Conservation (phyloP, 2,888 invertebrate species). For the Cryptocephalus primarius region DNA sequence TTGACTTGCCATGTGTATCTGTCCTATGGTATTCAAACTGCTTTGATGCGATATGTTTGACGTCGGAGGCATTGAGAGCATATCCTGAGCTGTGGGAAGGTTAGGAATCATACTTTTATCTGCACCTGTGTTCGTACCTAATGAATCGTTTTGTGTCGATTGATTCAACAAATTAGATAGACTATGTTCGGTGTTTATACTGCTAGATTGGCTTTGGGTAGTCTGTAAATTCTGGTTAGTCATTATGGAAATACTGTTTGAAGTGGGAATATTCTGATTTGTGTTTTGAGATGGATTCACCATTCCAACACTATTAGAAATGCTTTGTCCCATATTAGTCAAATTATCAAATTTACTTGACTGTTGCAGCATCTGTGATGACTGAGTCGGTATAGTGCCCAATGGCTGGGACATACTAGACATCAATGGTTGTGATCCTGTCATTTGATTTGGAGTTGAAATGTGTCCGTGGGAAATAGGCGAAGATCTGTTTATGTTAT, state of each 20-base stretch:
- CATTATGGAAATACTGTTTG: neutral
- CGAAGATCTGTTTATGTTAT: conserved; percentile 10
- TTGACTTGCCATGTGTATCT: neutral
- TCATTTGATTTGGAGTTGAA: conserved; percentile 11
- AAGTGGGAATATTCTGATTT: conserved; percentile 5
- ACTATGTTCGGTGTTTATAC: neutral
- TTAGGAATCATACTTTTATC: no score
- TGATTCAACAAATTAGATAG: neutral
- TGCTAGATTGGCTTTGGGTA: neutral
- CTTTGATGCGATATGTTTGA: neutral
- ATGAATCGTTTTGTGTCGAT: conserved; percentile 4
- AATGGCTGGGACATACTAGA: conserved; percentile 12
- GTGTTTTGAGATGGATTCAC: conserved; percentile 1
- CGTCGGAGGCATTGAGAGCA: neutral
- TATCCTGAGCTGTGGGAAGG: neutral
- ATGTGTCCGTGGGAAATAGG: conserved; percentile 8
- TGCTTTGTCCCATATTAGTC: conserved; percentile 3
- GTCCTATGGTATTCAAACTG: neutral
- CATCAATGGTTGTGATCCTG: conserved; percentile 10
- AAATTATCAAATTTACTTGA: conserved; percentile 2
- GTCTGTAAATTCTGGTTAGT: no score
- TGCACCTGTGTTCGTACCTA: neutral
- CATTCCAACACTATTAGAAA: no score
- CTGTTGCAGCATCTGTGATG: neutral
- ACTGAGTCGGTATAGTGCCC: neutral